Evolutionary conservation across 1,140 invertebrate genomes (phyloP), one percentile per base, ranked within the genome.

Genomic region (Reticulitermes speratus): DNA sequence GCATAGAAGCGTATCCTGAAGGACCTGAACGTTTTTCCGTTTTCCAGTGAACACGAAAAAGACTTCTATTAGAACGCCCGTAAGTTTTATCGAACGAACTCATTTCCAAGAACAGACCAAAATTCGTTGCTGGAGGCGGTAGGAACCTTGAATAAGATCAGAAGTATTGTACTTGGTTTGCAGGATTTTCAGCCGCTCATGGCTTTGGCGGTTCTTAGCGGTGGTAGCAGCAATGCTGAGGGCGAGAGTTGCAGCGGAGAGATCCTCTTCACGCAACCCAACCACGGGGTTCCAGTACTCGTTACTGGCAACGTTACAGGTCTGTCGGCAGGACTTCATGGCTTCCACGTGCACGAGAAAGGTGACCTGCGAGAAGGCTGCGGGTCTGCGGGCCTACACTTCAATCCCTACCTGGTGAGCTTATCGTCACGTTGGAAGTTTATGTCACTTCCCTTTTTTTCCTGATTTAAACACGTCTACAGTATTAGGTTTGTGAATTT

Each of bases 321-420:
- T 19, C 87, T 96, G 52, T 90, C 91, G 0, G 90, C 92, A 9
- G 94, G 94, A 12, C 88, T 92, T 87, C 96, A 97, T 90, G 96
- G 96, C 0, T 94, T 97, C 87, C 96, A 97, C 89, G 92, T 97
- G 38, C 96, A 97, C 89, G 91, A 94, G 86, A 94, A 92, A 88
- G 96, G 96, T 0, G 94, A 96, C 88, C 89, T 93, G n/a, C 92
- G 92, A 52, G 93, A 95, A 87, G 94, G 93, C 88, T 93, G 92
- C 87, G 91, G 90, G 52, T 91, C 92, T 0, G 90, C 91, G 0
- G 92, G 91, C 52, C 89, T 90, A 38, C 93, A 93, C 87, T 92
- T 90, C 86, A 91, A 91, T 85, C 91, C 91, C 0, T 89, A 87
- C 85, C 87, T 88, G 86, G 91, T 91, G 86, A 88, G 88, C 44